Evolutionary conservation across 2,797 vertebrate species (phyloP), one percentile per base, ranked within the genome.

Genomic region (Orientallactaga sibirica): DNA sequence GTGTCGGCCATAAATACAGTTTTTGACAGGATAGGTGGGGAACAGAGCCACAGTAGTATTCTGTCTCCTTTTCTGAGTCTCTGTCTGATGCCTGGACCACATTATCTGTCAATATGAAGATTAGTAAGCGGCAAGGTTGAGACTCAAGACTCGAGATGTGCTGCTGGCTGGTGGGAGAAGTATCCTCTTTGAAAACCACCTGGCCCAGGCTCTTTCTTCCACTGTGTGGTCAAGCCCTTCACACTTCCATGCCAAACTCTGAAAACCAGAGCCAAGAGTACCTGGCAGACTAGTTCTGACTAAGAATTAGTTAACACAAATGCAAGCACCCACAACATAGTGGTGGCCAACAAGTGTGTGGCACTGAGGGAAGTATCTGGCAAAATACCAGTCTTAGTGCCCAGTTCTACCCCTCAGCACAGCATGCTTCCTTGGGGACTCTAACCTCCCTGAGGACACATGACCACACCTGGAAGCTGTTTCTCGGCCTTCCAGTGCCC

Each of bases 151-250:
- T 18, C 55, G 43, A 9, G 37, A 43, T 10, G 19, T 14, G 12
- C 25, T 68, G 4, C 48, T 52, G 55, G 20, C 22, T 5, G 1
- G 5, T 1, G 2, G 48, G 4, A 12, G 19, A 5, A 24, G 27
- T 2, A 0, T 18, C 19, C 43, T 5, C 29, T 62, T 73, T 86
- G 6, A 75, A 67, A 88, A 66, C 55, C 2, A 7, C 10, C 14
- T n/a, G 14, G 27, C 76, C 73, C 64, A 33, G 3, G 3, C 76
- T 88, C 25, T 87, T n/a, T 43, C 6, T 7, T 10, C 48, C 4
- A 1, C 1, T 27, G 37, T 92, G 14, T 77, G 37, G 41, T 52
- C 24, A 58, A 33, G 5, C 15, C 62, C 7, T 9, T 88, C 41
- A 3, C 24, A 29, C 48, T 78, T 68, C 55, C 27, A 55, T 37